phyloP scores from a whole-genome alignment of 1,140 invertebrate species.

The Delia radicum region DNA sequence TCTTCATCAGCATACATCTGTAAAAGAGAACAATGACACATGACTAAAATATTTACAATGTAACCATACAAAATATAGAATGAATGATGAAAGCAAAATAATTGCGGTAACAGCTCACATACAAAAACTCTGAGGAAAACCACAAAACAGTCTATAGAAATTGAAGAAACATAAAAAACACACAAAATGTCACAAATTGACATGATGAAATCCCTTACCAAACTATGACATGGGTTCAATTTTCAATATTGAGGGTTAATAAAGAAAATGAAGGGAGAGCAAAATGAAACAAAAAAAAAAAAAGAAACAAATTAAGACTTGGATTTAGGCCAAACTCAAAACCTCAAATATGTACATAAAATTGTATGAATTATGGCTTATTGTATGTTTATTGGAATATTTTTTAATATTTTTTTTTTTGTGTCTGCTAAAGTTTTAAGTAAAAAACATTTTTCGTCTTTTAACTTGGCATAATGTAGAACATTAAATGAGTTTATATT shows the following conservation, averaged over 20 bases:
- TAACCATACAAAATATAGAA: neutral
- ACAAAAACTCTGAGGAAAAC: neutral
- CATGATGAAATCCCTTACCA: constrained; percentile 13
- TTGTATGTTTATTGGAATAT: neutral
- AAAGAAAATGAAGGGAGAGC: neutral
- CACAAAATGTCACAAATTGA: constrained; percentile 19
- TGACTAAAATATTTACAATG: neutral
- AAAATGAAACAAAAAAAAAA: neutral
- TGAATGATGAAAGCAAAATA: neutral
- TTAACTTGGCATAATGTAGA: neutral
- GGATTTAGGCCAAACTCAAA: no score
- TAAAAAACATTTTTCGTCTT: neutral
- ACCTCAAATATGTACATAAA: no score
- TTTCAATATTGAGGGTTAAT: constrained; percentile 11
- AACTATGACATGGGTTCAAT: constrained; percentile 1
- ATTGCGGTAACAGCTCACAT: neutral
- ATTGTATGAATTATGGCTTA: no score
- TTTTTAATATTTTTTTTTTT: no score
- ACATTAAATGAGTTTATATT: neutral
- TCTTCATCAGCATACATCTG: neutral
- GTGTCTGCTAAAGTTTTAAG: no score
- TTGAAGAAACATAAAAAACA: neutral
- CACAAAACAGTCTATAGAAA: neutral
- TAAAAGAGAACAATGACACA: no score
- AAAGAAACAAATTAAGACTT: no score